These are phyloP conservation scores for Aphyosemion australe DNA, from an alignment of 2,113 vertebrate genomes.

Conservation along the genomic window DNA sequence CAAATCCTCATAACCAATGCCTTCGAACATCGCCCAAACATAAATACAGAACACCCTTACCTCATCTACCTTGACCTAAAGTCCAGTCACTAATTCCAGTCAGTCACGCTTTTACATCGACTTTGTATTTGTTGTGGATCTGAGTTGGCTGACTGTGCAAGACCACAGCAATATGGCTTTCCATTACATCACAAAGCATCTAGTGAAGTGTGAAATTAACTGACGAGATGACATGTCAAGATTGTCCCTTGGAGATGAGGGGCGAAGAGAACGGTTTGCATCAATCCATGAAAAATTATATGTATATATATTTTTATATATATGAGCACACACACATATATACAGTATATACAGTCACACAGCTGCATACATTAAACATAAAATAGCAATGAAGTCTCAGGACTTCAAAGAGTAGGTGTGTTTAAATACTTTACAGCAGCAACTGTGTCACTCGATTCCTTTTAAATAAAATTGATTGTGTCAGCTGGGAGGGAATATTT, in stretches of 20 bases:
- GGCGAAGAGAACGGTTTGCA: slow-evolving; percentile 34
- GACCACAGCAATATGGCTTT: slow-evolving; percentile 57
- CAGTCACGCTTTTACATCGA: slow-evolving; percentile 39
- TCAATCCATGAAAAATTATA: slow-evolving; percentile 15
- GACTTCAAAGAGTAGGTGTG: slow-evolving; percentile 10
- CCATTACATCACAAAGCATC: slow-evolving; percentile 63
- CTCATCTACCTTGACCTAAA: slow-evolving; percentile 46
- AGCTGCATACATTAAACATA: slow-evolving; percentile 20
- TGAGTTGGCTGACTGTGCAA: slow-evolving; percentile 57
- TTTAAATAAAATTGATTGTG: slow-evolving; percentile 28
- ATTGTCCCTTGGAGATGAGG: slow-evolving; percentile 55
- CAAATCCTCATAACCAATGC: slow-evolving; percentile 17
- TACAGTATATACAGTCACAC: no score
- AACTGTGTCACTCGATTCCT: neutral
- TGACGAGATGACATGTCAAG: slow-evolving; percentile 69
- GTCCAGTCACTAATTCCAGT: slow-evolving; percentile 40
- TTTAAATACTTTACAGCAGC: slow-evolving; percentile 10
- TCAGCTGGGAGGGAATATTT: slow-evolving; percentile 32
- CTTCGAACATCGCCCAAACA: slow-evolving; percentile 7
- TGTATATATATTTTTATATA: neutral
- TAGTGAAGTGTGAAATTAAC: slow-evolving; percentile 77
- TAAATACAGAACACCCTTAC: slow-evolving; percentile 5
- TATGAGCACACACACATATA: neutral
- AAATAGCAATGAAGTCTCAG: neutral
- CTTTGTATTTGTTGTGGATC: slow-evolving; percentile 44